Evolutionary conservation across 1,140 invertebrate genomes (phyloP).

Genomic region (Ostrea denselamellosa): DNA sequence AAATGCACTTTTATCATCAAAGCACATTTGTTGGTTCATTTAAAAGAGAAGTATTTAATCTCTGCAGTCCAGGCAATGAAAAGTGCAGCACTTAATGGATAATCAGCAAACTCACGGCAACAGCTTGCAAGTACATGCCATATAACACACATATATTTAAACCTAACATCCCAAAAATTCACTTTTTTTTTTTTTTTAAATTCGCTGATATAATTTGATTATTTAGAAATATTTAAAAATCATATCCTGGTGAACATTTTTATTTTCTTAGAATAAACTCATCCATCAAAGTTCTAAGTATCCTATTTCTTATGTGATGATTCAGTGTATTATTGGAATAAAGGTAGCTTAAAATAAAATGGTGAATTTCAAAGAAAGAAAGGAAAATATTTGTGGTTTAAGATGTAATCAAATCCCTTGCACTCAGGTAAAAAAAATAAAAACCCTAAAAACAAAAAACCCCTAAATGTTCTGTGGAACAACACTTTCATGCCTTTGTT

Average conservation of each 20-base stretch:
- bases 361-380: neutral
- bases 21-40: neutral
- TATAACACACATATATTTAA: neutral
- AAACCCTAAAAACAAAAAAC: neutral
- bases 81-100: neutral
- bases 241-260: neutral
- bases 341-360: neutral
- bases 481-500: neutral
- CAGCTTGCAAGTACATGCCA: neutral
- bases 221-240: neutral
- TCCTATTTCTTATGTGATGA: neutral
- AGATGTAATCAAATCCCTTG: neutral
- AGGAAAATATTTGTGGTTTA: neutral
- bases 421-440: too few relatives aligned
- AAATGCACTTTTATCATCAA: neutral
- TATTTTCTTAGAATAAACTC: neutral
- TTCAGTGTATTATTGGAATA: neutral
- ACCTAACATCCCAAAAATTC: neutral
- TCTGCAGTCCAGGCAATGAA: neutral
- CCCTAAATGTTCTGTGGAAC: neutral
- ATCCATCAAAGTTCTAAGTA: neutral
- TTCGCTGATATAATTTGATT: neutral
- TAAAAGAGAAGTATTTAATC: neutral
- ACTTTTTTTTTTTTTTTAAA: neutral
- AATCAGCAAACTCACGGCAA: neutral